Evolutionary conservation across 1,140 invertebrate genomes (phyloP).

Genomic region (Caenorhabditis tropicalis): DNA sequence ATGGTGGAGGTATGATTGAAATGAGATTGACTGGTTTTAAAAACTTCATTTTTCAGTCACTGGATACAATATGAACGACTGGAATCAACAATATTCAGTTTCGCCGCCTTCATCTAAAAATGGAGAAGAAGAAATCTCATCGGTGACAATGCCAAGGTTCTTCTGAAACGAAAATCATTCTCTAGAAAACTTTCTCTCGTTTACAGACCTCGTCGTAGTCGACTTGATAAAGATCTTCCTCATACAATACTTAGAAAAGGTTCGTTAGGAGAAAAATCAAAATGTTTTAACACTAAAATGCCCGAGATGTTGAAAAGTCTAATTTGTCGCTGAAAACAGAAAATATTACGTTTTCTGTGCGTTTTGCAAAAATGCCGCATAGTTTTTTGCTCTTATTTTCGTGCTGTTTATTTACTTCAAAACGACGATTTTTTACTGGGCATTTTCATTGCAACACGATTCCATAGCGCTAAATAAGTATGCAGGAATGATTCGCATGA

Average conservation of each 20-base stretch:
- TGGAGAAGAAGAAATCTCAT: background rate
- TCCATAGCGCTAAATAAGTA: too few species aligned
- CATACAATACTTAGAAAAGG: background rate
- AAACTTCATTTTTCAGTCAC: background rate
- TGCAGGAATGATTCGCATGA: too few species aligned
- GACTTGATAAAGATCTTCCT: slow-evolving; percentile 5
- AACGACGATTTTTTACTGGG: too few species aligned
- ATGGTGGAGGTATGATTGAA: slow-evolving; percentile 6
- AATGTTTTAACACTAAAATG: too few species aligned
- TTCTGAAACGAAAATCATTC: background rate
- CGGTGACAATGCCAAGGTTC: background rate
- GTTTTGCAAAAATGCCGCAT: too few species aligned
- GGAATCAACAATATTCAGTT: background rate
- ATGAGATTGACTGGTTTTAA: background rate
- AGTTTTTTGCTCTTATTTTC: too few species aligned
- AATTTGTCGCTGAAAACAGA: too few species aligned
- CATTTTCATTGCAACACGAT: too few species aligned
- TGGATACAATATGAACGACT: slow-evolving; percentile 11
- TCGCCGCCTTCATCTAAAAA: slow-evolving; percentile 3
- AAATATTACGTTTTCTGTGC: too few species aligned
- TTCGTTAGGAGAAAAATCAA: too few species aligned
- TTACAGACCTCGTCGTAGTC: slow-evolving; percentile 1
- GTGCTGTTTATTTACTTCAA: too few species aligned
- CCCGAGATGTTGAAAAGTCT: too few species aligned
- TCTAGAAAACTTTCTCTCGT: background rate